These are phyloP conservation scores for Shargacucullia verbasci DNA, from an alignment of 2,888 invertebrate genomes.

Conservation along the genomic window DNA sequence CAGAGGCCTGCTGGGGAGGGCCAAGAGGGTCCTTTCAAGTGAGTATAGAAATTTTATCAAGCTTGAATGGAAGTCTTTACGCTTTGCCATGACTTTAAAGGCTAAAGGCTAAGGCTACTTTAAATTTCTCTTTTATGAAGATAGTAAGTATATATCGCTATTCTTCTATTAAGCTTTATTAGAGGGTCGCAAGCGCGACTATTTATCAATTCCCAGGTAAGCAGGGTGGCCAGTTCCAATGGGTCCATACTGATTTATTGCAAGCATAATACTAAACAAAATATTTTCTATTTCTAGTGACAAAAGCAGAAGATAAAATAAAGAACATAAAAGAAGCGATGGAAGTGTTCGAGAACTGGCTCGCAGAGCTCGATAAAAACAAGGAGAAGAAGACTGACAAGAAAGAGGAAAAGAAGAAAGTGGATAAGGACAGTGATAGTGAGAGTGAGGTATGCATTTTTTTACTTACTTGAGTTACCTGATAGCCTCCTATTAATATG, in stretches of 20 bases:
- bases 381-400: constrained; percentile 70
- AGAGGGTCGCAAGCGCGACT: too few species aligned
- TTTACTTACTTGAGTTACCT: not conserved
- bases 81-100: too few species aligned
- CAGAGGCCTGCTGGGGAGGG: constrained; percentile 83
- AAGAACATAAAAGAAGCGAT: constrained; percentile 92
- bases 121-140: too few species aligned
- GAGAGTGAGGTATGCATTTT: constrained; percentile 33
- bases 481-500: too few species aligned
- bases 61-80: too few species aligned
- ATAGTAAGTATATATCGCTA: too few species aligned
- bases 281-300: constrained; percentile 81
- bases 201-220: too few species aligned
- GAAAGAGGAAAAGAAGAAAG: constrained; percentile 61
- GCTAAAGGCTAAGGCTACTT: too few species aligned
- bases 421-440: constrained; percentile 59
- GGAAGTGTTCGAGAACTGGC: constrained; percentile 91
- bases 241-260: too few species aligned
- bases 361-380: constrained; percentile 82
- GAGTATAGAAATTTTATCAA: constrained; percentile 34
- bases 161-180: too few species aligned
- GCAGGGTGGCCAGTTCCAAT: too few species aligned
- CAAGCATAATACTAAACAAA: too few species aligned
- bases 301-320: constrained; percentile 92
- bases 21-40: constrained; percentile 71